phyloP scores from a whole-genome alignment of 2,797 vertebrate species.

The Phataginus tetradactyla region DNA sequence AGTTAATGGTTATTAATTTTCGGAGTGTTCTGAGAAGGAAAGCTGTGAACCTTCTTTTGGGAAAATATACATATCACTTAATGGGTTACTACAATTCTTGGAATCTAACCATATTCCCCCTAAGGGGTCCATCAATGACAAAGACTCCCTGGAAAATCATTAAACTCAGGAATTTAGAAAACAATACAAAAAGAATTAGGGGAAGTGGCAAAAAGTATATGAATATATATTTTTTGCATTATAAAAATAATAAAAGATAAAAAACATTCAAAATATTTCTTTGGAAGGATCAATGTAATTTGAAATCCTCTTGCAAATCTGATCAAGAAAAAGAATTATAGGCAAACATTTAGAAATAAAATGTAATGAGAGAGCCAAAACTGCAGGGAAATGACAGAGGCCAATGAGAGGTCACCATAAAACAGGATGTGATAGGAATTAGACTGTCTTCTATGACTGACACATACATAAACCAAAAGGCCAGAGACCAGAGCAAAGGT shows the following conservation, averaged over 20 bases:
- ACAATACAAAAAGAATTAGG: not conserved
- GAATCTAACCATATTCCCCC: not conserved
- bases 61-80: not conserved
- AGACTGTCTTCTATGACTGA: not conserved
- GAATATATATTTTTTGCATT: not conserved
- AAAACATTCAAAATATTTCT: not conserved
- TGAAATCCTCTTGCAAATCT: not conserved
- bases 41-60: not conserved
- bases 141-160: not conserved
- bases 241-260: not conserved
- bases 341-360: not conserved
- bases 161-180: not conserved
- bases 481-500: not conserved
- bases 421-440: not conserved
- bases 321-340: not conserved
- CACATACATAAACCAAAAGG: not conserved
- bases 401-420: not conserved
- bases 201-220: not conserved
- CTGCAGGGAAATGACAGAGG: not conserved
- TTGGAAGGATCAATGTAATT: not conserved
- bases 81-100: not conserved
- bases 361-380: not conserved
- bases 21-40: not conserved
- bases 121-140: not conserved
- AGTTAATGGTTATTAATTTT: not conserved